Base-by-base conservation (phyloP, 1,140 invertebrate species). In the Pogonomyrmex californicus region DNA sequence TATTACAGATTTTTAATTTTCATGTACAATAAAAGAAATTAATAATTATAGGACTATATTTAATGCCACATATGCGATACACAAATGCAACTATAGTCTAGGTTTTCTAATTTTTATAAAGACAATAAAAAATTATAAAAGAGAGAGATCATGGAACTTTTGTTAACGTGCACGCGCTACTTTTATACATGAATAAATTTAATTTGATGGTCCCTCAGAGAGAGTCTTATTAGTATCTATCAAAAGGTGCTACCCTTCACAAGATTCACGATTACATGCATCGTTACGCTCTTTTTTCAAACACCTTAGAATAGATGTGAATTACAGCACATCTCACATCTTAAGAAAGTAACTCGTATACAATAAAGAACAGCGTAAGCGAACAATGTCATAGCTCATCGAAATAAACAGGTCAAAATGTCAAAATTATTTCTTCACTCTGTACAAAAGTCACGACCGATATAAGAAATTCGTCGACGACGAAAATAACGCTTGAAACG, bases 321-420 rank as follows among this genome's bases (percentile, higher is more conserved):
- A 81, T 33, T 71, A 71, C n/a, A 65, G n/a, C 38, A 51, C 36
- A 3, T 60, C 23, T 49, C 51, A 30, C n/a, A 1, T 71, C 47
- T 81, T 63, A 75, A 89, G 75, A 62, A 82, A 89, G 77, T 36
- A 51, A 88, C 30, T 78, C 73, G 76, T 81, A 23, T 38, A 30
- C 10, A 41, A 68, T 63, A 49, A 23, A 58, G 51, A 47, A 23
- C 5, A 17, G 66, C 4, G 4, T 38, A 38, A 79, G 9, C 23
- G 36, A 17, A 81, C 41, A 17, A 14, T 54, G 38, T 76, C 6
- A 14, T 82, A 23, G 17, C 68, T 54, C 12, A 30, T 7, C 2
- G 36, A 38, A 75, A 68, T 66, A 78, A 47, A 65, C 54, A 79
- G 41, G 44, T 41, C 2, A 44, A 58, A 63, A n/a, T 60, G 38